These are phyloP conservation scores for Leptura quadrifasciata DNA, from an alignment of 2,888 invertebrate species.

Conservation along the genomic window DNA sequence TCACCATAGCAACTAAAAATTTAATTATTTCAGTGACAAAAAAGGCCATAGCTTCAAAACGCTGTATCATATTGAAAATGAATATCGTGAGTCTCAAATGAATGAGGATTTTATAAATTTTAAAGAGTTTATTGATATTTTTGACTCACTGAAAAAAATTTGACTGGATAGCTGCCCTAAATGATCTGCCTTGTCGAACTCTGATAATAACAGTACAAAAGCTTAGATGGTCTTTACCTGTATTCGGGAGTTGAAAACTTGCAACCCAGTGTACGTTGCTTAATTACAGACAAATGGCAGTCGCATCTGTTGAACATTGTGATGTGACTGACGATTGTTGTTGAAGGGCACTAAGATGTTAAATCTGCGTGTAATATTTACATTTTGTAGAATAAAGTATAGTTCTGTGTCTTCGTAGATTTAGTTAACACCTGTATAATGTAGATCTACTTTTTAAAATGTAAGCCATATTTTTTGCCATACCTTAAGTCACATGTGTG, in stretches of 20 bases:
- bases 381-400: conserved; percentile 33
- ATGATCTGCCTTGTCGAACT: not conserved
- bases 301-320: not conserved
- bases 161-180: too few species aligned
- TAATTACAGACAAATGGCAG: not conserved
- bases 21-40: too few species aligned
- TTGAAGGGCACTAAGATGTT: not conserved
- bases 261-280: not conserved
- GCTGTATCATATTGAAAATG: too few species aligned
- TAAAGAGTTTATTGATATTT: too few species aligned
- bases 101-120: too few species aligned
- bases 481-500: conserved; percentile 50
- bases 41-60: too few species aligned
- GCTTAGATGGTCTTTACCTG: not conserved
- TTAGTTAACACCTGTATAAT: conserved; percentile 41
- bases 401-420: conserved; percentile 43
- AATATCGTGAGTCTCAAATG: too few species aligned
- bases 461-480: conserved; percentile 68
- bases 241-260: not conserved
- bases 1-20: too few species aligned
- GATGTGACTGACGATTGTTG: not conserved
- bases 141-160: too few species aligned
- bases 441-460: conserved; percentile 39
- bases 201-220: not conserved
- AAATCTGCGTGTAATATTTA: conserved; percentile 36